Evolutionary conservation across 2,113 vertebrate species (phyloP).

Genomic region (Albula goreensis): DNA sequence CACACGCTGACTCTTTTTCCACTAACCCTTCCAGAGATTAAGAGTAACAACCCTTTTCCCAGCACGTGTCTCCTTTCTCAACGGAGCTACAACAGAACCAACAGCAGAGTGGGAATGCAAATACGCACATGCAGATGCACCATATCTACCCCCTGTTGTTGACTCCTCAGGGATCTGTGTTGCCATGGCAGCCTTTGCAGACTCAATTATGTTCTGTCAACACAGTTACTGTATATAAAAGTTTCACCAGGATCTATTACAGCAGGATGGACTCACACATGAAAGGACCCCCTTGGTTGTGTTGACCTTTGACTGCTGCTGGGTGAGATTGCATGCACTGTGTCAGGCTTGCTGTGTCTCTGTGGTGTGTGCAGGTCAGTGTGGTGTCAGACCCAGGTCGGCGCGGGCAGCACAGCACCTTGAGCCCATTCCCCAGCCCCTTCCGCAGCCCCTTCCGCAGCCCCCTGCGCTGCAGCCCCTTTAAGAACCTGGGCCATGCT

Average conservation of each 20-base stretch:
- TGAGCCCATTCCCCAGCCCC: constrained; percentile 95
- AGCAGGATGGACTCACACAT: not conserved
- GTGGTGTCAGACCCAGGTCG: constrained; percentile 94
- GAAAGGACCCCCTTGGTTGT: not conserved
- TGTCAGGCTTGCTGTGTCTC: not conserved
- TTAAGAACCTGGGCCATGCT: constrained; percentile 90
- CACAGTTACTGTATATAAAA: constrained; percentile 55
- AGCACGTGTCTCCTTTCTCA: not conserved
- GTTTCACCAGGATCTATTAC: not conserved
- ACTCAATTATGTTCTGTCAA: constrained; percentile 64
- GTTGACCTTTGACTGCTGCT: not conserved
- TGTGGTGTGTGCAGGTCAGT: constrained; percentile 75
- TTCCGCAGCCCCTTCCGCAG: constrained; percentile 95
- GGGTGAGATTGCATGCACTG: not conserved
- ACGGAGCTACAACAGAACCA: not conserved
- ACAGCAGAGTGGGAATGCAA: constrained; percentile 2
- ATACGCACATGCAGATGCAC: not conserved
- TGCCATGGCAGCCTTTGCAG: constrained; percentile 60
- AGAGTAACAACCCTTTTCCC: not conserved
- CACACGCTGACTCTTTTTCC: not conserved
- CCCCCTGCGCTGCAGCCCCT: constrained; percentile 86
- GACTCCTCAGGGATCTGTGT: constrained; percentile 44
- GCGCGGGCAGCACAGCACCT: constrained; percentile 83
- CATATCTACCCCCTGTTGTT: constrained; percentile 35
- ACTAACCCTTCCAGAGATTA: not conserved